phyloP scores from a whole-genome alignment of 2,888 invertebrate species.

The Sipha maydis region DNA sequence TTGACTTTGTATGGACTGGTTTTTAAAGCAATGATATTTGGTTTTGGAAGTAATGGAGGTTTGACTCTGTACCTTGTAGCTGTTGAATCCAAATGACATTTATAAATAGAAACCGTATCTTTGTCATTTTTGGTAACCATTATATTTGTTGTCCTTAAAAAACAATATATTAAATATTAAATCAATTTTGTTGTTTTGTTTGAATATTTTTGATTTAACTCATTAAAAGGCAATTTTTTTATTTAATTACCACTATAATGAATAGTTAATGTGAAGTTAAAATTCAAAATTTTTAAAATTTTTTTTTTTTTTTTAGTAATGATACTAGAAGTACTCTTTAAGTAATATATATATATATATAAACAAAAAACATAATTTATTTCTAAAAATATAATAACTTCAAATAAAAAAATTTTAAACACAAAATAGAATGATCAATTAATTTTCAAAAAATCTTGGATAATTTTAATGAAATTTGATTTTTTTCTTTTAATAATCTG shows the following conservation, averaged over 20 bases:
- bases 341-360: too few species aligned
- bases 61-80: constrained; percentile 40
- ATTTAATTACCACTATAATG: too few species aligned
- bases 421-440: too few species aligned
- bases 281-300: too few species aligned
- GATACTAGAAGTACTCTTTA: too few species aligned
- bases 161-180: not conserved
- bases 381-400: not conserved
- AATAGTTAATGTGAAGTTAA: too few species aligned
- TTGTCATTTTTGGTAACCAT: constrained; percentile 31
- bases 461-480: too few species aligned
- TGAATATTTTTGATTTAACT: not conserved
- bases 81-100: constrained; percentile 41
- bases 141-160: constrained; percentile 38
- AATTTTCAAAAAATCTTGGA: too few species aligned
- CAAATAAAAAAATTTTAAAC: too few species aligned
- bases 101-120: constrained; percentile 1
- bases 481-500: not conserved
- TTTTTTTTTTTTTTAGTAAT: too few species aligned
- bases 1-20: constrained; percentile 51
- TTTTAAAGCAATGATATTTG: constrained; percentile 45
- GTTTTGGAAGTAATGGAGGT: constrained; percentile 63
- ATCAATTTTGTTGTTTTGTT: not conserved
- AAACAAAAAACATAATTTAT: too few species aligned
- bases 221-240: too few species aligned